These are phyloP conservation scores for Hephaestus fuliginosus DNA, from an alignment of 2,797 vertebrate genomes.

Conservation along the genomic window DNA sequence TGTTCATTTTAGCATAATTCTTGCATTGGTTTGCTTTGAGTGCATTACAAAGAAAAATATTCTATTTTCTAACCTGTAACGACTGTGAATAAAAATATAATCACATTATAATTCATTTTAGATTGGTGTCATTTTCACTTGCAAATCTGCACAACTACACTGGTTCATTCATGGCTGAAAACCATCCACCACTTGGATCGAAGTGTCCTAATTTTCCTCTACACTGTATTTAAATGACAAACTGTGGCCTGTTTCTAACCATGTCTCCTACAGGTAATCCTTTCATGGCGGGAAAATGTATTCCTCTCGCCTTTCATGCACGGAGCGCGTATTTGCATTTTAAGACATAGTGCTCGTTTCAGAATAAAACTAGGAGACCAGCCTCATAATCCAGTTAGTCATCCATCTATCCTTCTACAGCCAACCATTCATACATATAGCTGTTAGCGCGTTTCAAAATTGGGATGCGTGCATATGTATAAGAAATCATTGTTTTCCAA, in stretches of 20 bases:
- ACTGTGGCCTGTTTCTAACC: background rate
- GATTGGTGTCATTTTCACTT: background rate
- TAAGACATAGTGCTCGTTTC: slow-evolving; percentile 18
- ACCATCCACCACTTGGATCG: slow-evolving; percentile 6
- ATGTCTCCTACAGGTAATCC: slow-evolving; percentile 31
- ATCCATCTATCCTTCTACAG: background rate
- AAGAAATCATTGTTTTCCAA: background rate
- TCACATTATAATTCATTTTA: background rate
- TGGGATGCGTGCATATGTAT: too few species aligned
- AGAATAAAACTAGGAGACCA: slow-evolving; percentile 6
- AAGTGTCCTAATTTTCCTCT: background rate
- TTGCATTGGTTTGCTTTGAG: background rate
- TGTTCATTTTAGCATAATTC: background rate
- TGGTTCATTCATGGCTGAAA: background rate
- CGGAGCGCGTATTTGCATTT: slow-evolving; percentile 36
- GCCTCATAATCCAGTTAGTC: background rate
- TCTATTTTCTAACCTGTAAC: background rate
- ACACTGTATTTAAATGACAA: slow-evolving; percentile 33
- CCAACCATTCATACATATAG: background rate
- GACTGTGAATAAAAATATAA: background rate
- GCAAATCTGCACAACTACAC: background rate
- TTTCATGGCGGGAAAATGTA: slow-evolving; percentile 19
- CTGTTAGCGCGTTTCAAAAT: background rate
- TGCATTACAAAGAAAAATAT: background rate
- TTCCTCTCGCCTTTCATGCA: slow-evolving; percentile 31